Conservation (phyloP, 2,888 invertebrate species). For the Cylloceria caligata region DNA sequence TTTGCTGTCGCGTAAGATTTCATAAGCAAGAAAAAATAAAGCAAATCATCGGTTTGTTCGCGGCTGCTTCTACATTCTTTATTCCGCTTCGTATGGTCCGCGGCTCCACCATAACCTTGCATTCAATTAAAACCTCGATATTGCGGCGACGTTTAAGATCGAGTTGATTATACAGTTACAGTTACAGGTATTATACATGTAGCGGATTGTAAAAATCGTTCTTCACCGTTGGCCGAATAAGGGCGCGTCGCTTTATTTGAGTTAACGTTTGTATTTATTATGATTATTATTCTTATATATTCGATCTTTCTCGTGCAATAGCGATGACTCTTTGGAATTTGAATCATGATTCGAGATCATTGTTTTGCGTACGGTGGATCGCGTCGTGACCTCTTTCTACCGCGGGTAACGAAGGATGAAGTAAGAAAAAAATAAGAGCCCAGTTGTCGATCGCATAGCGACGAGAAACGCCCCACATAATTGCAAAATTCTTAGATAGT, state of each 20-base stretch:
- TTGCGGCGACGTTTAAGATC: constrained; percentile 33
- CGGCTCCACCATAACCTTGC: constrained; percentile 7
- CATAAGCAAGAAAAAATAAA: constrained; percentile 47
- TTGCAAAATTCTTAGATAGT: constrained; percentile 62
- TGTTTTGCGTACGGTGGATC: constrained; percentile 15
- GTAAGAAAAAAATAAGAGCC: constrained; percentile 11
- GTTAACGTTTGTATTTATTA: constrained; percentile 13
- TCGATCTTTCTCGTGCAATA: constrained; percentile 24
- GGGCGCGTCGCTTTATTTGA: constrained; percentile 14
- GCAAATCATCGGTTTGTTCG: constrained; percentile 38
- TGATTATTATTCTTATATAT: not conserved
- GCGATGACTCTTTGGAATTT: constrained; percentile 19
- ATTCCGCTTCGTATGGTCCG: constrained; percentile 18
- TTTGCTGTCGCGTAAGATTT: constrained; percentile 56
- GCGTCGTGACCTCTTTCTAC: constrained; percentile 18
- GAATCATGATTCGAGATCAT: constrained; percentile 15
- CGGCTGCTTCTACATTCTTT: constrained; percentile 39
- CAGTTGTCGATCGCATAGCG: constrained; percentile 43
- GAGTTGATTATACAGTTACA: constrained; percentile 4
- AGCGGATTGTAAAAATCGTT: constrained; percentile 4
- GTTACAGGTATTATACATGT: not conserved
- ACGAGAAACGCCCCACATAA: constrained; percentile 53
- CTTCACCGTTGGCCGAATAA: constrained; percentile 13
- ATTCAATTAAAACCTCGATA: constrained; percentile 37
- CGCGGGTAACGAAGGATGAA: constrained; percentile 21